Conservation (phyloP, 2,113 vertebrate genomes). For the Egretta garzetta region DNA sequence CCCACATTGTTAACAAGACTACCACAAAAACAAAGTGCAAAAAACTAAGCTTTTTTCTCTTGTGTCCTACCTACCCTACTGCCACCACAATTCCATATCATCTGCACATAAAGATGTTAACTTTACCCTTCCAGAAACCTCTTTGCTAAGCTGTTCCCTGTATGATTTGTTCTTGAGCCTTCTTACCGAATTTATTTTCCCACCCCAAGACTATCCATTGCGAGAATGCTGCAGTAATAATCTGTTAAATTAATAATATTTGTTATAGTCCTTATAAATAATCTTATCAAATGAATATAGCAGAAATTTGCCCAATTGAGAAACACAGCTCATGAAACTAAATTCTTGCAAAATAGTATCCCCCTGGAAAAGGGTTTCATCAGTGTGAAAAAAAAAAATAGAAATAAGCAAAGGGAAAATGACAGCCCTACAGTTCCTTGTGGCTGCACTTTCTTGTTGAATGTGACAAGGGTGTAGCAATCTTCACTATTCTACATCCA, state of each 20-base stretch:
- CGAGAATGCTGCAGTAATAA: background rate
- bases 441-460: background rate
- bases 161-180: background rate
- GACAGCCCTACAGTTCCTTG: background rate
- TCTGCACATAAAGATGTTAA: background rate
- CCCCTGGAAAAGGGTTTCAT: background rate
- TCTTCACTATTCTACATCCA: background rate
- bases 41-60: background rate
- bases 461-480: background rate
- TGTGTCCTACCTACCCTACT: background rate
- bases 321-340: background rate
- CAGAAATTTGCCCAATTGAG: background rate
- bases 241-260: slow-evolving; percentile 20
- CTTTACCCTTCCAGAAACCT: background rate
- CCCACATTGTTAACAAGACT: background rate
- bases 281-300: background rate
- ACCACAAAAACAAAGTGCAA: background rate
- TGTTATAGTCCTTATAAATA: slow-evolving; percentile 23
- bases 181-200: background rate
- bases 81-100: background rate
- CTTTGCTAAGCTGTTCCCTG: background rate
- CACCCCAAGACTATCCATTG: background rate
- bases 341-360: background rate
- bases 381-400: background rate
- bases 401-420: background rate